Evolutionary conservation across 2,888 invertebrate genomes (phyloP), one percentile per base, ranked within the genome.

Genomic region (Syrphus vitripennis): DNA sequence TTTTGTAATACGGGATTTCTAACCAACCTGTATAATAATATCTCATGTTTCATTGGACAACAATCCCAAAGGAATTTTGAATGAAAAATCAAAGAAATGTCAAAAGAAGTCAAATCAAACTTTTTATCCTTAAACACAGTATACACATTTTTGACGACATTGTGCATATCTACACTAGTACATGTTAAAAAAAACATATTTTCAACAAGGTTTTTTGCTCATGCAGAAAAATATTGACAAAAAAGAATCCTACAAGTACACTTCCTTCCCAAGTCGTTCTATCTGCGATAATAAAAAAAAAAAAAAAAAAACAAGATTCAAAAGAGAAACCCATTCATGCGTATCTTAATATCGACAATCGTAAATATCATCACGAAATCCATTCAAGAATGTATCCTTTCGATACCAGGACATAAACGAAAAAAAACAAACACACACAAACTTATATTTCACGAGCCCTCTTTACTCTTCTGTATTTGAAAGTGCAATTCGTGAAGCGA

Each of bases 351-450:
- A 74, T 65, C 80, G 69, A 70, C 80, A 83, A 80, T 83, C 83
- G 70, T 75, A 65, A 75, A 83, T 83, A 83, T 75, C 70, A 80
- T 83, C 83, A 80, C 57, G 57, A 70, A 75, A 80, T 83, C 42
- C 80, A 71, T 55, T 63, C 75, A 65, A 75, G 83, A 59, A 75
- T 83, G 70, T 75, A 75, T 80, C 75, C 75, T 75, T 50, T 75
- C 69, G 80, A 83, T 75, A 71, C 10, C 21, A 40, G 21, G 7
- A 19, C 7, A 0, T 3, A n/a, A n/a, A n/a, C n/a, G n/a, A n/a
- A n/a, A n/a, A n/a, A n/a, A n/a, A n/a, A 21, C 3, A 10, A n/a
- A 21, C 34, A 29, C 21, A 63, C 3, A 29, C 40, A 75, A 71
- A 16, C 26, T 29, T 19, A 24, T 12, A 12, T 55, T 45, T 14